Percentiles rank a stretch among this genome's conserved stretches.
phyloP scores from a whole-genome alignment of 2,113 vertebrate species.

The Mastomys coucha region DNA sequence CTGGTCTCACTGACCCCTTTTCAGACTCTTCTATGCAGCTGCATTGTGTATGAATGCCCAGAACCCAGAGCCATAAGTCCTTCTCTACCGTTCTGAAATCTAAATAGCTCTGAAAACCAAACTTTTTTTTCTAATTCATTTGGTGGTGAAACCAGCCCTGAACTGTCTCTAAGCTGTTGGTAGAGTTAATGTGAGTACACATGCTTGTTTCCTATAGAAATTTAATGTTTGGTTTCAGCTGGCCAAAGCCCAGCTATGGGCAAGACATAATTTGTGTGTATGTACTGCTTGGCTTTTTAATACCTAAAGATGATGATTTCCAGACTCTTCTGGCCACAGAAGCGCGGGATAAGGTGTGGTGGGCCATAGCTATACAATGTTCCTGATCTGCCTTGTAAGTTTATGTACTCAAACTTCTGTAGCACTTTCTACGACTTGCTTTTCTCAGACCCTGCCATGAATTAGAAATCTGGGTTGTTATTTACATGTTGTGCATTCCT shows the following conservation, averaged over 20 bases:
- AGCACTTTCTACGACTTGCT: background rate
- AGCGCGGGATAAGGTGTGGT: background rate
- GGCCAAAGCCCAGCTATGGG: background rate
- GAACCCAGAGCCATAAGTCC: background rate
- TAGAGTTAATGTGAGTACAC: background rate
- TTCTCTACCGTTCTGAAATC: background rate
- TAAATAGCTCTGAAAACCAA: background rate
- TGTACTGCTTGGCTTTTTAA: background rate
- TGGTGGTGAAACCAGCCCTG: background rate
- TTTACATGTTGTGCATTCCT: background rate
- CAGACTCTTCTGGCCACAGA: background rate
- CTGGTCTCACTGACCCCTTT: background rate
- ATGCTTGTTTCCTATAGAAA: background rate
- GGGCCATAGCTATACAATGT: background rate
- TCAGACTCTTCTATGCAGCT: background rate
- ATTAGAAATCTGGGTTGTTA: background rate
- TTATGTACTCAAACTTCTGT: background rate
- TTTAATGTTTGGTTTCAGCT: background rate
- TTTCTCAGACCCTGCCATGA: background rate
- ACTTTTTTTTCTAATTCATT: background rate
- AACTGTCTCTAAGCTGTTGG: background rate
- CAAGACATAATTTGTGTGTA: background rate
- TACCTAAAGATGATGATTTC: background rate
- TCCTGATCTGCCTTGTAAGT: background rate
- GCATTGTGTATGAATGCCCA: fast-evolving